A percentile compares a stretch with the other conserved stretches of the same genome.
phyloP scores from a whole-genome alignment of 2,113 vertebrate genomes.

The Pelusios castaneus region DNA sequence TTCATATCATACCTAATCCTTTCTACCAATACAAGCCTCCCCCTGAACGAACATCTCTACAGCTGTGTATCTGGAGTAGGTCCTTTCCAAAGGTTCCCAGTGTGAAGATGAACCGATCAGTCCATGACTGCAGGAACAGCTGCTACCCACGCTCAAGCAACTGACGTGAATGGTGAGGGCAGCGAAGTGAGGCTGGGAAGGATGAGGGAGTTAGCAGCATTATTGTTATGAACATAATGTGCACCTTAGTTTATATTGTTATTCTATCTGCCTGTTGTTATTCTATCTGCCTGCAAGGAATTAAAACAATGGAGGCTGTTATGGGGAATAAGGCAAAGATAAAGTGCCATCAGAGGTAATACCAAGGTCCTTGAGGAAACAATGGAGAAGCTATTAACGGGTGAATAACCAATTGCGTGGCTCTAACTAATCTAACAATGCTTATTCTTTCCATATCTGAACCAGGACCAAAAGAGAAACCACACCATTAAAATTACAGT shows the following conservation, averaged over 20 bases:
- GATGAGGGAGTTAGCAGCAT: neutral
- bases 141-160: neutral
- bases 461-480: no score
- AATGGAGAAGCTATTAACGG: neutral
- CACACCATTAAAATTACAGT: no score
- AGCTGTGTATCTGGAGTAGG: neutral
- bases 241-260: neutral
- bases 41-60: neutral
- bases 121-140: neutral
- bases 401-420: neutral
- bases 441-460: no score
- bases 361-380: neutral
- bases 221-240: neutral
- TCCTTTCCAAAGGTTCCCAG: neutral
- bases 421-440: neutral
- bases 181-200: accelerated
- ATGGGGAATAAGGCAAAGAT: neutral
- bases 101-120: neutral
- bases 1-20: neutral
- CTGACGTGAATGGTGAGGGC: neutral
- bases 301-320: neutral
- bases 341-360: neutral
- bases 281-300: neutral
- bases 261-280: neutral
- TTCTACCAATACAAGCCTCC: neutral